These are phyloP conservation scores for Apolygus lucorum DNA, from an alignment of 1,140 invertebrate genomes.

Conservation along the genomic window DNA sequence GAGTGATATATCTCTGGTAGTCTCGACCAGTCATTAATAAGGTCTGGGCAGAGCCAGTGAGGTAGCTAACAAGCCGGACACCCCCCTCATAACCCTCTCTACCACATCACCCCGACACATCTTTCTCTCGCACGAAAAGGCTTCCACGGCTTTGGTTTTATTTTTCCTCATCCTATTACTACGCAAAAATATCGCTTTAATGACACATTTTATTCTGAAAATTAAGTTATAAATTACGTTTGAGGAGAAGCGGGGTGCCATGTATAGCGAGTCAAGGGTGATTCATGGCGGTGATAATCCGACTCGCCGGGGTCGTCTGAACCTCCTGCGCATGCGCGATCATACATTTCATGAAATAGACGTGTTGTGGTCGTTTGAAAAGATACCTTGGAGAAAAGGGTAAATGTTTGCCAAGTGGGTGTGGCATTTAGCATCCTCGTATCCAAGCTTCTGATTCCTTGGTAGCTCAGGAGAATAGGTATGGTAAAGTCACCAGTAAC, in stretches of 20 bases:
- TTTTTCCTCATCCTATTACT: constrained; percentile 12
- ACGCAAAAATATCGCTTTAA: constrained; percentile 13
- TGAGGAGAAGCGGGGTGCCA: background rate
- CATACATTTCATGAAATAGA: too few relatives aligned
- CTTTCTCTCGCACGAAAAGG: too few relatives aligned
- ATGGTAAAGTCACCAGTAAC: too few relatives aligned
- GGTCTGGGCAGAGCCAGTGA: background rate
- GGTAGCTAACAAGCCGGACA: constrained; percentile 18
- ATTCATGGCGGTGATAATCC: too few relatives aligned
- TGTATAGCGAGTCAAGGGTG: constrained; percentile 1
- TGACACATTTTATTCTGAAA: constrained; percentile 12
- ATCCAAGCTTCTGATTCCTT: too few relatives aligned
- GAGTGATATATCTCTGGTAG: constrained; percentile 18
- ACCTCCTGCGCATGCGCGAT: too few relatives aligned
- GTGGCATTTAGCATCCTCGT: too few relatives aligned
- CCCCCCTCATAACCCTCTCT: background rate
- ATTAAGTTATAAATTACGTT: constrained; percentile 14
- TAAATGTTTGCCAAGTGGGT: too few relatives aligned
- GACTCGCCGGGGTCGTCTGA: too few relatives aligned
- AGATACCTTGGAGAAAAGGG: too few relatives aligned
- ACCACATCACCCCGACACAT: background rate
- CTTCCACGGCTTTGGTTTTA: background rate
- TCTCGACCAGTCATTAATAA: constrained; percentile 19
- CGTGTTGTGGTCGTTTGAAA: too few relatives aligned
- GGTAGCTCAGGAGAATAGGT: too few relatives aligned